Evolutionary conservation across 2,113 vertebrate genomes (phyloP), one percentile per base, ranked within the genome.

Genomic region (Burhinus bistriatus): DNA sequence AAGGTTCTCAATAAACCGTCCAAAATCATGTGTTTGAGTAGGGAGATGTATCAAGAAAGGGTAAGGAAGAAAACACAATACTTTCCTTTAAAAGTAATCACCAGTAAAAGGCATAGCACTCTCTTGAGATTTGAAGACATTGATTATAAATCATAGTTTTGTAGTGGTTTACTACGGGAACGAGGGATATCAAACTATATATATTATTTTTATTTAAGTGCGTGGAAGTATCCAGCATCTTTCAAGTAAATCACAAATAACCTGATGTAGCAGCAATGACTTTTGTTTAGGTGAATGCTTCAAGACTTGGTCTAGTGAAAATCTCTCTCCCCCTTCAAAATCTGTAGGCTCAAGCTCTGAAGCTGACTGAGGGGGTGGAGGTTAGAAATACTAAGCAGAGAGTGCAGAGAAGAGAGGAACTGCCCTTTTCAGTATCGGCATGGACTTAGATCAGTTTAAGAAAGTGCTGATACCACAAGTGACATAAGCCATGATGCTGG

Each of bases 111-210:
- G 66, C 85, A 42, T 29, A 91, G 66, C 15, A 69, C 36, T 90
- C 87, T 93, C 78, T 72, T 77, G 66, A 88, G 87, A 77, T 77
- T 32, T 86, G 78, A 85, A 88, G 78, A 76, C n/a, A 69, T 79
- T 93, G 78, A 62, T 94, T 95, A 66, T 90, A 94, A 95, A 73
- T 96, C 58, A 49, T 54, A 49, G 36, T 91, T 91, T 95, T 94
- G 66, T 83, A 85, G 84, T 80, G 9, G 8, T 57, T 87, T 66
- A 21, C 73, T 90, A 65, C 36, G 90, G 54, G 78, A 94, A 36
- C 25, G 42, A 55, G 54, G 61, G 72, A 64, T 91, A 61, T 89
- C 81, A 89, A 95, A 59, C 64, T 62, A 9, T 32, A 79, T 66
- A 18, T 51, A 65, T 93, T 93, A 87, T 82, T 95, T 96, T 89